These are phyloP conservation scores for Pachypanchax playfairii DNA, from an alignment of 2,113 vertebrate species.

Conservation along the genomic window DNA sequence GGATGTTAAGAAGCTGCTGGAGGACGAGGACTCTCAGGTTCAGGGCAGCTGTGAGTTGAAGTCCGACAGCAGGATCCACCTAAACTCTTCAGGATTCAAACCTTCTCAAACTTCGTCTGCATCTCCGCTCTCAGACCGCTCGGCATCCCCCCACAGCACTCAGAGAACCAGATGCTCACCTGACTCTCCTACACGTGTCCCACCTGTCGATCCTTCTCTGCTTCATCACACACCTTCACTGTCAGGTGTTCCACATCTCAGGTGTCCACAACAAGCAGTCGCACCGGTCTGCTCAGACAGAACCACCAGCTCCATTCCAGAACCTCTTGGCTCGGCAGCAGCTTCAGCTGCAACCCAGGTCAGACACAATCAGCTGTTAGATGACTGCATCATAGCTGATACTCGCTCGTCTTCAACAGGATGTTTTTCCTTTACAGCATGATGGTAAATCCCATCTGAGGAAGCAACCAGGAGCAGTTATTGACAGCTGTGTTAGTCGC, in stretches of 20 bases:
- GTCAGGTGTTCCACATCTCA: conserved; percentile 11
- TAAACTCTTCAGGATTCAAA: conserved; percentile 9
- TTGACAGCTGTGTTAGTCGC: conserved; percentile 94
- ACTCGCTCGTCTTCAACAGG: not conserved
- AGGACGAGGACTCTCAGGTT: conserved; percentile 39
- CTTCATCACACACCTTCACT: conserved; percentile 10
- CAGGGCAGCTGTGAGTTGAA: conserved; percentile 2
- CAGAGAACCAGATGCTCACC: conserved; percentile 26
- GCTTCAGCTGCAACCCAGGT: conserved; percentile 84
- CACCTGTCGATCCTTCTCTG: conserved; percentile 12
- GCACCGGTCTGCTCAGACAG: conserved; percentile 52
- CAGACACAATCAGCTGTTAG: conserved; percentile 25
- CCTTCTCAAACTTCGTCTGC: conserved; percentile 25
- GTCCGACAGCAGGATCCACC: not conserved
- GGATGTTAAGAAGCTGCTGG: conserved; percentile 82
- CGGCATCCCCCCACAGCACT: not conserved
- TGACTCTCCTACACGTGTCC: not conserved
- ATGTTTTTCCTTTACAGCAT: conserved; percentile 22
- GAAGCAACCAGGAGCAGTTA: conserved; percentile 85
- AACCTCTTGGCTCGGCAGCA: conserved; percentile 66
- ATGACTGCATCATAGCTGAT: not conserved
- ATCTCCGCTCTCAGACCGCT: not conserved
- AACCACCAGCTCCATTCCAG: conserved; percentile 69
- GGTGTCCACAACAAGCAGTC: conserved; percentile 22
- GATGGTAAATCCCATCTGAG: conserved; percentile 60